Percentiles rank a stretch among this genome's conserved stretches.
Conservation (phyloP, 2,797 vertebrate species). For the Ambastaia sidthimunki region DNA sequence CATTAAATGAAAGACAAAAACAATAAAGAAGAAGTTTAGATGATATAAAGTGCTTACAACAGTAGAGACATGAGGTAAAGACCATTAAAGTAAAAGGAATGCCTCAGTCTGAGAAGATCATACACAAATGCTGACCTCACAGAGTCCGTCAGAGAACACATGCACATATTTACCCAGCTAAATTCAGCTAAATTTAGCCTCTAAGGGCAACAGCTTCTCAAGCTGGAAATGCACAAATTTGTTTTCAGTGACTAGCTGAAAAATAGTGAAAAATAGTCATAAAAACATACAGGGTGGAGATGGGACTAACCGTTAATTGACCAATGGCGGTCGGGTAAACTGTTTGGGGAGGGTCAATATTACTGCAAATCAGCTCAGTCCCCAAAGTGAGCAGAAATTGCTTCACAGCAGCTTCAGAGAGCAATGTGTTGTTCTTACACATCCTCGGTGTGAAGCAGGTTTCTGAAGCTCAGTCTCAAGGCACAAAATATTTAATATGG, state of each 20-base stretch:
- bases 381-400: background rate
- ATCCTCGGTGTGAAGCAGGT: background rate
- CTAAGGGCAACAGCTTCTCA: background rate
- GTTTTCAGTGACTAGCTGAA: background rate
- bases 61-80: background rate
- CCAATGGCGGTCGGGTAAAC: too few relatives aligned
- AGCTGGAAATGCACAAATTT: background rate
- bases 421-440: background rate
- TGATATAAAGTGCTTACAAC: background rate
- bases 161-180: background rate
- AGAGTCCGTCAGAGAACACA: background rate
- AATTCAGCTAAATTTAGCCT: background rate
- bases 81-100: background rate
- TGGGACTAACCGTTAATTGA: too few relatives aligned
- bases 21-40: slow-evolving; percentile 17
- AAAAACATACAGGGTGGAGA: too few relatives aligned
- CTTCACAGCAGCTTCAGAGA: background rate
- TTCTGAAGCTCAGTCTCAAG: background rate
- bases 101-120: background rate
- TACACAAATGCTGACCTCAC: background rate
- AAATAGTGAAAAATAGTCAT: background rate
- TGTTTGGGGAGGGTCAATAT: background rate
- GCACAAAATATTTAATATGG: too few relatives aligned
- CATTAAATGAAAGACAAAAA: slow-evolving; percentile 16
- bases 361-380: too few relatives aligned